phyloP scores from a whole-genome alignment of 1,140 invertebrate species.

The Chymomyza costata region DNA sequence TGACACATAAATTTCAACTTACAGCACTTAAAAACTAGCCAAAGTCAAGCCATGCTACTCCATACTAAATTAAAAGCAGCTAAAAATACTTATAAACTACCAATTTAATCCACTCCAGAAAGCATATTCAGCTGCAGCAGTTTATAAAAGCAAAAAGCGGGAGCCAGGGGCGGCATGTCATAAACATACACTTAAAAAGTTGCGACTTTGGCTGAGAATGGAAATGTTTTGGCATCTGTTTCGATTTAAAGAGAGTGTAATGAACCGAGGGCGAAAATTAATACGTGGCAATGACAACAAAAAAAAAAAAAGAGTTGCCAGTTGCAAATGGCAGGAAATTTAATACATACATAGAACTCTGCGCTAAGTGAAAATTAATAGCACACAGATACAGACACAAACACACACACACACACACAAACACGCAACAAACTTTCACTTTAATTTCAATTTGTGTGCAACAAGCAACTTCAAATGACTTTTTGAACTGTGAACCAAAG shows the following conservation, averaged over 20 bases:
- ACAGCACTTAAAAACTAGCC: slow-evolving; percentile 48
- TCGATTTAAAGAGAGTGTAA: slow-evolving; percentile 42
- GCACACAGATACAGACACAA: slow-evolving; percentile 15
- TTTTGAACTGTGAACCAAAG: slow-evolving; percentile 66
- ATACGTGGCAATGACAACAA: neutral
- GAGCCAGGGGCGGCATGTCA: too few relatives aligned
- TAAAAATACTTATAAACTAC: slow-evolving; percentile 51
- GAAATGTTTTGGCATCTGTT: slow-evolving; percentile 69
- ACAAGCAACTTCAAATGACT: slow-evolving; percentile 66
- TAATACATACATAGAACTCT: slow-evolving; percentile 45
- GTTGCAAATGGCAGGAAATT: slow-evolving; percentile 19
- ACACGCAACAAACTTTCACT: slow-evolving; percentile 55
- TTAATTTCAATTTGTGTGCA: slow-evolving; percentile 45
- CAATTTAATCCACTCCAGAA: slow-evolving; percentile 18
- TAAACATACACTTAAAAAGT: slow-evolving; percentile 1
- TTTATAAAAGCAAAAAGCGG: too few relatives aligned
- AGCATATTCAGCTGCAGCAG: too few relatives aligned
- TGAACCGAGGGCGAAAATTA: slow-evolving; percentile 29
- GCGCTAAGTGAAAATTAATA: slow-evolving; percentile 67
- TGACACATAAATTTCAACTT: slow-evolving; percentile 58
- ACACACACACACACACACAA: neutral
- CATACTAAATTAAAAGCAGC: slow-evolving; percentile 52
- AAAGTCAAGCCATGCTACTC: slow-evolving; percentile 30
- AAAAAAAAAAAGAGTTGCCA: neutral
- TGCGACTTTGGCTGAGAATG: slow-evolving; percentile 16